Conservation (phyloP, 2,113 vertebrate genomes). For the Pavo muticus region DNA sequence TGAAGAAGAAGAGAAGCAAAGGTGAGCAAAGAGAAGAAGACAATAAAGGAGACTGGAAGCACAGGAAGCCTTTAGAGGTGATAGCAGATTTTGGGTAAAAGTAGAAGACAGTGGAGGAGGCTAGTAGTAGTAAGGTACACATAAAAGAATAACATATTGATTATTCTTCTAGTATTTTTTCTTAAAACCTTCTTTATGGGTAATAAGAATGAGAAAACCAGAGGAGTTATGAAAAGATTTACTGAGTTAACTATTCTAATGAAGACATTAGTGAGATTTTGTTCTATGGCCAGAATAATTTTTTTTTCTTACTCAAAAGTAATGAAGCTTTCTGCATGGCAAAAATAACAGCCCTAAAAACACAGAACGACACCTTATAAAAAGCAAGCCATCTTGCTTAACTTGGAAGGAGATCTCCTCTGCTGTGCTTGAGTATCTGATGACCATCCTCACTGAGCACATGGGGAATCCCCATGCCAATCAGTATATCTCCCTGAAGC, state of each 20-base stretch:
- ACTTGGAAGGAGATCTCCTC: not conserved
- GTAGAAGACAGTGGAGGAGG: not conserved
- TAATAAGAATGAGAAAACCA: not conserved
- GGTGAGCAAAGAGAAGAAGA: not conserved
- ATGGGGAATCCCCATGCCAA: not conserved
- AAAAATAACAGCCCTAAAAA: not conserved
- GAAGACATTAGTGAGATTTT: not conserved
- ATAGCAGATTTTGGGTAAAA: not conserved
- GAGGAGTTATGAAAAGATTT: not conserved
- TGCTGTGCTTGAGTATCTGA: not conserved
- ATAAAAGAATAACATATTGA: not conserved
- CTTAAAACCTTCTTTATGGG: not conserved
- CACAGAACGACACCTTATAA: not conserved
- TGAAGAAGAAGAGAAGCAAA: not conserved
- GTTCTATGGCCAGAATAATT: accelerated
- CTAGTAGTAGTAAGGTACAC: not conserved
- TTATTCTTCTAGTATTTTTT: not conserved
- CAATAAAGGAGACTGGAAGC: not conserved
- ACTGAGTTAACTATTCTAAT: not conserved
- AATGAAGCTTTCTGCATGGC: not conserved
- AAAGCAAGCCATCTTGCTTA: not conserved
- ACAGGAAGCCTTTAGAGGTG: not conserved
- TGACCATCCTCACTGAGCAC: not conserved
- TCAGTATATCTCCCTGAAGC: accelerated
- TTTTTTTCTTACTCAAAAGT: not conserved